Base-by-base conservation (phyloP, 2,888 invertebrate genomes). In the Parnassius apollo region DNA sequence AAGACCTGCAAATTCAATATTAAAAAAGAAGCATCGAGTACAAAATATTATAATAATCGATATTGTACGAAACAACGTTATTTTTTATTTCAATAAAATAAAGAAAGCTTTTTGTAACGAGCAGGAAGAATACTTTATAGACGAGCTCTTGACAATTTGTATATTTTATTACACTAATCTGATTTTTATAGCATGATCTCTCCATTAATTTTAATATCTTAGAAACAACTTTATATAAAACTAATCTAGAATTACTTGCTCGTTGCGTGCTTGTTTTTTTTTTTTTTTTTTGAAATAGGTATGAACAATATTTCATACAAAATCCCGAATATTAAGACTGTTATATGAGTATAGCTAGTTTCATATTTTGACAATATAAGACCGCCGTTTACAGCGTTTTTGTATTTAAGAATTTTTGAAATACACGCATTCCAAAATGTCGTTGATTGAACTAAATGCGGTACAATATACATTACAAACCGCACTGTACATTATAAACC, bases 141-240 rank as follows among this genome's bases (percentile, higher is more conserved):
- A 57, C 10, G 56, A 46, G 25, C 51, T 56, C 42, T 58, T 48
- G 48, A 46, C 55, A 64, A 25, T 49, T 53, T 64, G 55, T 57
- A 49, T 25, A 58, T 62, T 35, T 59, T 59, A 51, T 54, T 44
- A 50, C 54, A 59, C 56, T 54, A 53, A 54, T 64, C 64, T 64
- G 64, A 64, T 57, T 53, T 58, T 59, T 58, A 64, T 60, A 64
- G 60, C 60, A 64, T 64, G 64, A 64, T 61, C 64, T 64, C 60
- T 57, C 64, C 64, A 64, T 59, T 53, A 59, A 53, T 12, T 48
- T 57, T 35, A 35, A 4, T 54, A 64, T 25, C 57, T 60, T 60
- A 64, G 8, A 13, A 60, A 52, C 57, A 52, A 59, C 42, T 46
- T 59, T 63, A 58, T 63, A 63, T 56, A 63, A 63, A 59, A 63